Conservation (phyloP, 2,797 vertebrate genomes). For the Micrastur ruficollis region DNA sequence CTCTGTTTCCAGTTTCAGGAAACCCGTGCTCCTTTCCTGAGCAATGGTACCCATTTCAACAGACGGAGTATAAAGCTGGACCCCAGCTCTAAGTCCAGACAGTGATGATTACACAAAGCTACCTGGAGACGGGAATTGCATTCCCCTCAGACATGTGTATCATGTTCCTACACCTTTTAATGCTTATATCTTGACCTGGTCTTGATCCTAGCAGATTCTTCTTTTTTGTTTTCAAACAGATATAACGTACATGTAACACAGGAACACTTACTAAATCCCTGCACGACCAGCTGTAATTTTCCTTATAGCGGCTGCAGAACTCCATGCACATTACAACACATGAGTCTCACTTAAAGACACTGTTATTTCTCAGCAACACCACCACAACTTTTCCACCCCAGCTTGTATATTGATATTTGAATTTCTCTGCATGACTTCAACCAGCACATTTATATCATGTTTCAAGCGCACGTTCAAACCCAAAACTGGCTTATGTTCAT, state of each 20-base stretch:
- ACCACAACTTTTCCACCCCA: background rate
- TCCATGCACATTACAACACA: accelerated
- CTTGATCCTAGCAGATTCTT: background rate
- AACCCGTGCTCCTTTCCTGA: background rate
- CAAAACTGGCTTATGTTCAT: background rate
- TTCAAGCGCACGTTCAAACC: background rate
- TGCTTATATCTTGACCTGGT: background rate
- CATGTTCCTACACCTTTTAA: background rate
- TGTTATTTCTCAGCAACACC: background rate
- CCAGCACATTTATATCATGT: background rate
- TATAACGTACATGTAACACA: background rate
- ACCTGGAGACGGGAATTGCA: background rate
- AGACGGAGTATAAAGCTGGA: background rate
- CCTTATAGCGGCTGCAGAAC: background rate
- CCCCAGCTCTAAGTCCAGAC: background rate
- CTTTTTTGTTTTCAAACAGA: background rate
- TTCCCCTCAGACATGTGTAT: background rate
- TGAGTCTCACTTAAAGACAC: background rate
- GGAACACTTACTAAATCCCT: background rate
- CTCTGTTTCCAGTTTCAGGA: background rate
- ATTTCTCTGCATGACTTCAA: background rate
- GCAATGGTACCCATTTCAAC: background rate
- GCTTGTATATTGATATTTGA: background rate
- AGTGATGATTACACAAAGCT: background rate
- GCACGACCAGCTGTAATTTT: background rate